Evolutionary conservation across 1,140 invertebrate genomes (phyloP), one percentile per base, ranked within the genome.

Genomic region (Pseudachorutes palmiensis): DNA sequence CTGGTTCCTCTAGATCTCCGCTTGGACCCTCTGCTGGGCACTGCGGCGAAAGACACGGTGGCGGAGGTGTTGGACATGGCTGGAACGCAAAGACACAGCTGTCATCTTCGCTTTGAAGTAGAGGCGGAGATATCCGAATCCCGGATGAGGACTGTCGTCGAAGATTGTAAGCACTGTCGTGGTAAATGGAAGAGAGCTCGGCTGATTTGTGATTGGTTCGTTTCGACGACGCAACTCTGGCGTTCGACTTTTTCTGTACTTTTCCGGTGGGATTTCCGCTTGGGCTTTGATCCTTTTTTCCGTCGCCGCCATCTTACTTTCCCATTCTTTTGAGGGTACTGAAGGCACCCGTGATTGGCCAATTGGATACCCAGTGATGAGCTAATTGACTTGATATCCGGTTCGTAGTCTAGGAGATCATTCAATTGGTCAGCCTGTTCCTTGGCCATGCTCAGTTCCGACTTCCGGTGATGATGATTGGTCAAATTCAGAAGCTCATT

Each of bases 401-500:
- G 12, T 5, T 55, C 51, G 24, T 55, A 55, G 51, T 55, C 51
- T 5, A 55, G 51, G 51, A 55, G 51, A 55, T 55, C 51, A 55
- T 55, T 55, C 24, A 55, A 16, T 9, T 9, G 36, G 12, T 55
- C 24, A 5, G 12, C 14, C 12, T 55, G 12, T 26, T 55, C 24
- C 51, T 55, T 14, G 9, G 12, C 24, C 51, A 14, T 55, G 9
- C 24, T 12, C 51, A 14, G 9, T 55, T 26, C 5, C 5, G 24
- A 14, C 9, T 12, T 55, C 51, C 12, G 24, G 9, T 12, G 14
- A 55, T 55, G 51, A 24, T 55, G 12, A 22, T 24, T 16, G 24
- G 9, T 55, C 24, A 55, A 55, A 63, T 72, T 69, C 1, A 65
- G 58, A 9, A 67, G 63, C n/a, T 70, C 71, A 57, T 72, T 66